Base-by-base conservation (phyloP, 2,888 invertebrate genomes). In the Cabera pusaria region DNA sequence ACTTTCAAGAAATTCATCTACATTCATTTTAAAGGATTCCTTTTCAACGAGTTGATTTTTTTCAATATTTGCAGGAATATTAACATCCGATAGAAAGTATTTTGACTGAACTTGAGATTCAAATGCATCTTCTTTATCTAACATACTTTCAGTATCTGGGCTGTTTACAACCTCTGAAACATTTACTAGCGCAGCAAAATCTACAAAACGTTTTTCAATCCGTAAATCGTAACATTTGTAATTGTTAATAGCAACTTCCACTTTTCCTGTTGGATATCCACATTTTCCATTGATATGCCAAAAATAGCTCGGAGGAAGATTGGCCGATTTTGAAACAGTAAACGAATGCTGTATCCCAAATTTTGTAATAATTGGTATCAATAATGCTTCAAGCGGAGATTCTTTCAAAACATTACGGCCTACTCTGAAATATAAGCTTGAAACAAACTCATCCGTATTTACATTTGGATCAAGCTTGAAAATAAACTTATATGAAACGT, bases 261-360 rank as follows among this genome's bases (percentile, higher is more conserved):
- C 22, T 11, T 35, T 25, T 21, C 64, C 67, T 36, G 49, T 59
- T 18, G 82, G 76, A 59, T 68, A 72, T 5, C 59, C 60, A 29
- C 24, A 39, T 10, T 61, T 56, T 8, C 38, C 43, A 45, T 64
- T 69, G 14, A 85, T 46, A 20, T 79, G 77, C 86, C 85, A 87
- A 6, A 60, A 39, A 53, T 80, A 84, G 20, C 62, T 55, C 2
- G 86, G 61, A 6, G 72, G 63, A 36, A 84, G 69, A 21, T 28
- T 45, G 18, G 85, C 59, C 12, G 49, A 52, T 43, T 76, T 61
- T 1, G 75, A 49, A 28, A 81, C 52, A 9, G 42, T 43, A 23
- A 81, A 56, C 1, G 26, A 40, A 41, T 52, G 48, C 1, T 39
- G 16, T 44, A 41, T 41, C 38, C 38, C 40, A 38, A 72, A 72